These are phyloP conservation scores for Brachypteracias leptosomus DNA, from an alignment of 2,113 vertebrate species.

Conservation along the genomic window DNA sequence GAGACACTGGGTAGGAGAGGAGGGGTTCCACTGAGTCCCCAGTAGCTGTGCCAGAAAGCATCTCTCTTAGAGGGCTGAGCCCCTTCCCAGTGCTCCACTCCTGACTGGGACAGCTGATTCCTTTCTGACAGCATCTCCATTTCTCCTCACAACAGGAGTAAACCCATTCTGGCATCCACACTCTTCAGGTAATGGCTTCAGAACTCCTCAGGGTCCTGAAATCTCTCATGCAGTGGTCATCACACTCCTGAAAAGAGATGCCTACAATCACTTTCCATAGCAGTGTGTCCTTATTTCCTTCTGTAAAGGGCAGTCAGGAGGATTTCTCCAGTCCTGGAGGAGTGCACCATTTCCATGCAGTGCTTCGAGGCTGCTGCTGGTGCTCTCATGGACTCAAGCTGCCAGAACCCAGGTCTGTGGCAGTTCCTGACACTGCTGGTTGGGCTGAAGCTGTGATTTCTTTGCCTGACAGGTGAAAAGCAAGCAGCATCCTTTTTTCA, in stretches of 20 bases:
- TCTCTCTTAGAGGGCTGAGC: neutral
- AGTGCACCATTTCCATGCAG: neutral
- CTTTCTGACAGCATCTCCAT: neutral
- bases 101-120: neutral
- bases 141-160: neutral
- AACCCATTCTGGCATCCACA: neutral
- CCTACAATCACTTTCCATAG: rapidly evolving
- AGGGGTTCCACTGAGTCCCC: neutral
- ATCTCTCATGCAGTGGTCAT: neutral
- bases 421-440: neutral
- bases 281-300: neutral
- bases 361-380: neutral
- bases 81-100: neutral
- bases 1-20: neutral
- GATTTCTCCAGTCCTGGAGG: neutral
- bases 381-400: neutral
- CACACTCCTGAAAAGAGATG: neutral
- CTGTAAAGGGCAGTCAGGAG: neutral
- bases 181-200: neutral
- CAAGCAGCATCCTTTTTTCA: neutral
- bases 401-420: neutral
- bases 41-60: neutral
- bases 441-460: neutral
- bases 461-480: neutral
- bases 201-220: neutral